Conservation (phyloP, 2,113 vertebrate species). For the Varanus komodoensis region DNA sequence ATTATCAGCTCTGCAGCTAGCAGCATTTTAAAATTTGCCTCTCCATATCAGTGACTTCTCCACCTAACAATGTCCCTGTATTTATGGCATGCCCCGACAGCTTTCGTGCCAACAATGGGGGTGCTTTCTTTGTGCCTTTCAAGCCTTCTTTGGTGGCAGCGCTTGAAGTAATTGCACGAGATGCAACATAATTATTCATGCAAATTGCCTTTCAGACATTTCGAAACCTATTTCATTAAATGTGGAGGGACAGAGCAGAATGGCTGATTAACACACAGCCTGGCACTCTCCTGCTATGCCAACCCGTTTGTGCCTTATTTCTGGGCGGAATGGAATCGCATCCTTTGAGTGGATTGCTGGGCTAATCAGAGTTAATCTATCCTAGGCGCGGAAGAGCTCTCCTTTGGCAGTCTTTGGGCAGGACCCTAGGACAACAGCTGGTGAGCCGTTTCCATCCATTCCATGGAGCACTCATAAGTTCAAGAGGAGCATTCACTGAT, state of each 20-base stretch:
- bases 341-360: slow-evolving; percentile 54
- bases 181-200: slow-evolving; percentile 61
- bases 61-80: slow-evolving; percentile 27
- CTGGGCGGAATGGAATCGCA: slow-evolving; percentile 53
- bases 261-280: slow-evolving; percentile 24
- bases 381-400: not conserved
- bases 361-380: slow-evolving; percentile 51
- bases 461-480: not conserved
- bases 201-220: slow-evolving; percentile 60
- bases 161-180: slow-evolving; percentile 58
- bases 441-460: not conserved
- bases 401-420: not conserved
- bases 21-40: slow-evolving; percentile 43
- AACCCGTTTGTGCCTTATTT: slow-evolving; percentile 22
- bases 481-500: not conserved
- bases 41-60: slow-evolving; percentile 39
- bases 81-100: slow-evolving; percentile 52
- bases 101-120: slow-evolving; percentile 50
- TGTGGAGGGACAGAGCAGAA: slow-evolving; percentile 7
- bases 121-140: slow-evolving; percentile 26
- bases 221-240: slow-evolving; percentile 21
- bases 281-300: slow-evolving; percentile 50
- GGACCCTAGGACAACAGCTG: not conserved
- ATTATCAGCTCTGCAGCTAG: slow-evolving; percentile 19
- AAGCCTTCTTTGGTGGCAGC: slow-evolving; percentile 6